A percentile compares a stretch with the other conserved stretches of the same genome.
These are phyloP conservation scores for Brachionus manjavacas DNA, from an alignment of 1,140 invertebrate species.

Conservation along the genomic window DNA sequence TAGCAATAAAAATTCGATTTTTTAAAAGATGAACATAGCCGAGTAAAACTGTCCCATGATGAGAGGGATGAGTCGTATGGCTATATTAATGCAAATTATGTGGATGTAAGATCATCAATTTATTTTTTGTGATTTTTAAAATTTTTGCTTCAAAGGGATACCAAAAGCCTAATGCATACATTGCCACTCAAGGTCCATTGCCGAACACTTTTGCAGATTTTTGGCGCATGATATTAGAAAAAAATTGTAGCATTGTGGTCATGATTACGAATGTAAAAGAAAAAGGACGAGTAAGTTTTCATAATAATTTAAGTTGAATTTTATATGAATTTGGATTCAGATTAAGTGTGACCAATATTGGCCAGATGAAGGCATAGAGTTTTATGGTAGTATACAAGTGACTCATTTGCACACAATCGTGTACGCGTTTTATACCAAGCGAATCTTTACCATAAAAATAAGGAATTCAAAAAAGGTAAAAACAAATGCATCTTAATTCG, in stretches of 20 bases:
- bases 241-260: constrained; percentile 72
- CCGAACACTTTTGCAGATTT: constrained; percentile 69
- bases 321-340: constrained; percentile 64
- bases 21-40: constrained; percentile 76
- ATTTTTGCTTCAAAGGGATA: constrained; percentile 65
- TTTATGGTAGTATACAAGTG: constrained; percentile 59
- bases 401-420: constrained; percentile 16
- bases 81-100: constrained; percentile 87
- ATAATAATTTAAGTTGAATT: not conserved
- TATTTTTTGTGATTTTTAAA: not conserved
- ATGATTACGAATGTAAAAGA: constrained; percentile 64
- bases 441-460: constrained; percentile 43
- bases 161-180: constrained; percentile 86
- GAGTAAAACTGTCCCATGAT: constrained; percentile 78
- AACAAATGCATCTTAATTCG: not conserved
- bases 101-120: constrained; percentile 50
- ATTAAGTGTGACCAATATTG: constrained; percentile 87
- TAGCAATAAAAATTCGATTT: not conserved
- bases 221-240: constrained; percentile 79
- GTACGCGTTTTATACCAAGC: constrained; percentile 33
- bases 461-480: constrained; percentile 54
- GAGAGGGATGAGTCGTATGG: constrained; percentile 62
- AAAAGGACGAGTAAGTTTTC: constrained; percentile 48
- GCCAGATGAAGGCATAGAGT: constrained; percentile 95
- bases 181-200: constrained; percentile 85